These are phyloP conservation scores for Thunnus thynnus DNA, from an alignment of 2,113 vertebrate species.

Conservation along the genomic window DNA sequence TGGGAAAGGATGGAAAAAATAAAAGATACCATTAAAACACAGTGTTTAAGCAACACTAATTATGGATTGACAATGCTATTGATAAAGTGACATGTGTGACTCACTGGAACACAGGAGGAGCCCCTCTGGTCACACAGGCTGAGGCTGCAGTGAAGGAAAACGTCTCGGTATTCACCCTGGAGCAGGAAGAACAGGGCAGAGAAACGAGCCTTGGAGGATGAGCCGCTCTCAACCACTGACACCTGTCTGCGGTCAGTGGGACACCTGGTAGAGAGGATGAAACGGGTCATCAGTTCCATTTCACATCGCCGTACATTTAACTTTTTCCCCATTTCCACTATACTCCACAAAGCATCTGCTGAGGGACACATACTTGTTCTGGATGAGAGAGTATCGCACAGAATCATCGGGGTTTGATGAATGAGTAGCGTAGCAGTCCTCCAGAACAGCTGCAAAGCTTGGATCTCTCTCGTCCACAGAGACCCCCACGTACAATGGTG, in stretches of 20 bases:
- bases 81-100: slow-evolving; percentile 15
- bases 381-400: slow-evolving; percentile 64
- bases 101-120: slow-evolving; percentile 55
- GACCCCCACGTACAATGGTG: slow-evolving; percentile 68
- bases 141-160: slow-evolving; percentile 69
- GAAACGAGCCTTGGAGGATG: slow-evolving; percentile 69
- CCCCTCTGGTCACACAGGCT: slow-evolving; percentile 50
- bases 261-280: slow-evolving; percentile 64
- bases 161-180: slow-evolving; percentile 18
- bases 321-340: not conserved
- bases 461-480: slow-evolving; percentile 39
- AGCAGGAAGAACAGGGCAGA: slow-evolving; percentile 57
- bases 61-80: not conserved
- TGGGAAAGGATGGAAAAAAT: not conserved
- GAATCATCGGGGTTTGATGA: slow-evolving; percentile 40
- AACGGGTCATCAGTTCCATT: not conserved
- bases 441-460: slow-evolving; percentile 69
- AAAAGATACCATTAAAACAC: not conserved
- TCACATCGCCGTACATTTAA: not conserved
- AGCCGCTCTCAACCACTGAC: slow-evolving; percentile 62
- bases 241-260: slow-evolving; percentile 57
- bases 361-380: slow-evolving; percentile 67
- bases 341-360: slow-evolving; percentile 8
- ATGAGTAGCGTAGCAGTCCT: slow-evolving; percentile 72
- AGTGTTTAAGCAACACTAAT: not conserved